Evolutionary conservation across 2,888 invertebrate genomes (phyloP).

Genomic region (Ophion ellenae): DNA sequence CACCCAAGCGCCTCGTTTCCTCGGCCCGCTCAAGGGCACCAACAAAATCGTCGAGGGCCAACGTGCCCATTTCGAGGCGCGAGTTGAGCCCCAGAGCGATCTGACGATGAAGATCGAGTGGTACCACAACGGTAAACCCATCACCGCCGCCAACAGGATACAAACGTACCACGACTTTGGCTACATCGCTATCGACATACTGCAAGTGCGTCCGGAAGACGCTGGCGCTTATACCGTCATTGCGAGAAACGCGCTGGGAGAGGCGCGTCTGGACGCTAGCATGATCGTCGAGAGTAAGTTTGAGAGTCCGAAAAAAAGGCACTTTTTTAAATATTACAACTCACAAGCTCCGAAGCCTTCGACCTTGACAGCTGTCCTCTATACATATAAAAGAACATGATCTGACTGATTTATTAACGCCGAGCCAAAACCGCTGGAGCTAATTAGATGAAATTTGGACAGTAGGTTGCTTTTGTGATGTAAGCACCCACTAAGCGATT

Average conservation of each 20-base stretch:
- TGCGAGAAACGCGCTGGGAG: constrained; percentile 95
- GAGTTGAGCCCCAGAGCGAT: constrained; percentile 97
- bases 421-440: no score
- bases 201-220: constrained; percentile 96
- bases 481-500: no score
- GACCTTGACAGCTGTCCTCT: no score
- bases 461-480: no score
- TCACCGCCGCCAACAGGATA: constrained; percentile 95
- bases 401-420: no score
- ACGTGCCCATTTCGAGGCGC: constrained; percentile 96
- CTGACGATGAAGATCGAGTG: constrained; percentile 96
- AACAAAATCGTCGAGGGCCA: constrained; percentile 97
- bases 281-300: constrained; percentile 96
- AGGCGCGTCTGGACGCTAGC: constrained; percentile 92
- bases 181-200: constrained; percentile 97
- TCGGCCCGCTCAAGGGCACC: constrained; percentile 95
- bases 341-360: no score
- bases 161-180: constrained; percentile 98
- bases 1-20: constrained; percentile 93
- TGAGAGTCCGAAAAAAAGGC: not conserved
- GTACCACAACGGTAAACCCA: constrained; percentile 97
- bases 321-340: no score
- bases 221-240: constrained; percentile 96
- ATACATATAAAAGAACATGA: no score
- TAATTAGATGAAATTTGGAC: no score